Evolutionary conservation across 2,888 invertebrate genomes (phyloP), one percentile per base, ranked within the genome.

Genomic region (Xylophagus ater): DNA sequence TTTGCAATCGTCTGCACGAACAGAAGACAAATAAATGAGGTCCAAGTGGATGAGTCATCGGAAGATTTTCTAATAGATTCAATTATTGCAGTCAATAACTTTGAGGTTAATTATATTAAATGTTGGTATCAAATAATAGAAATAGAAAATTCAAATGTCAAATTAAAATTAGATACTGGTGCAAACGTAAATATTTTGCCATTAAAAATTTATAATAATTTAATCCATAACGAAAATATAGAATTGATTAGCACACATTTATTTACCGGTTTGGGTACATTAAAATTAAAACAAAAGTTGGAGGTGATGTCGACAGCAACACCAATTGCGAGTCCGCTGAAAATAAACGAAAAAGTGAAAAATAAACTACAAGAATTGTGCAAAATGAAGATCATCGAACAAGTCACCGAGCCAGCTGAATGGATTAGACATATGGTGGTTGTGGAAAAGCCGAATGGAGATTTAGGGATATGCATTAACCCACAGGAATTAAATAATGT

Each of bases 401-500:
- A 30, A 26, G 24, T 30, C 5, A 10, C 14, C 13, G 24, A 23
- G 7, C 18, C 34, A 3, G 6, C 19, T 5, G 31, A 40, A 17
- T 35, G 30, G 30, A 19, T 30, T 3, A 30, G 30, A 34, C 34
- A 40, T 4, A 40, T 51, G 2, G 45, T 52, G 0, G 44, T 51
- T 41, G 47, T 51, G 1, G 40, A 41, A 14, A 53, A 51, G 32
- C 41, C 43, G 3, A 39, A 50, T 31, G 44, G 44, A 3, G 40
- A 15, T 1, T 45, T 44, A 9, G 29, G 50, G 0, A 48, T 52
- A 8, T 51, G 51, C n/a, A n/a, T n/a, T n/a, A n/a, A n/a, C n/a
- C n/a, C 19, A 41, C 53, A 3, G 51, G n/a, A 31, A 3, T 48
- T 50, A 0, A 50, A 52, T 1, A 46, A 45, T n/a, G n/a, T n/a